Evolutionary conservation across 1,140 invertebrate species (phyloP).

Genomic region (Aphelenchoides fujianensis): DNA sequence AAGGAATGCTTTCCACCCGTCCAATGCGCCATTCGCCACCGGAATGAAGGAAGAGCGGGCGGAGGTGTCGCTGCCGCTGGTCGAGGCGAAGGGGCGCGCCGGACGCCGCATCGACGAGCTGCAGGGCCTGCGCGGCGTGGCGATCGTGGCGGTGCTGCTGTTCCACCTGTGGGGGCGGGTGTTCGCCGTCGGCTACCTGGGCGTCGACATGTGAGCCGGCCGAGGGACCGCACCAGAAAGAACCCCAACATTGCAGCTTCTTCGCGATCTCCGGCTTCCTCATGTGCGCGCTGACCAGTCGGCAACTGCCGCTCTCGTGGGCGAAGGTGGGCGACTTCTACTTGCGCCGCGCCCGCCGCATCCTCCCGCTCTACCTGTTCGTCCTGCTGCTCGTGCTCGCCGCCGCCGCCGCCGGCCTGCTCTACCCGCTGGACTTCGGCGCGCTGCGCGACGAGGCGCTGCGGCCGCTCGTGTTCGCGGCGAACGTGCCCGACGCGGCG

Average conservation of each 20-base stretch:
- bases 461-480: neutral
- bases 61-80: too few relatives aligned
- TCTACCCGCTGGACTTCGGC: neutral
- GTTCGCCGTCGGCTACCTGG: neutral
- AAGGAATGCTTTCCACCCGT: too few relatives aligned
- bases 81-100: too few relatives aligned
- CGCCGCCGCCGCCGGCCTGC: neutral
- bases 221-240: too few relatives aligned
- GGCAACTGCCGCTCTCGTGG: neutral
- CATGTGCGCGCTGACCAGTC: neutral
- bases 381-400: neutral
- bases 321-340: neutral
- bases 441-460: neutral
- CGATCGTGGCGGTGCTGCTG: slow-evolving; percentile 1
- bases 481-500: neutral
- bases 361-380: neutral
- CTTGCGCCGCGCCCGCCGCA: neutral
- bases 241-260: too few relatives aligned
- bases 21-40: too few relatives aligned
- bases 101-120: slow-evolving; percentile 8
- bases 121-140: neutral
- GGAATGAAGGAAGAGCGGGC: too few relatives aligned
- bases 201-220: slow-evolving; percentile 22
- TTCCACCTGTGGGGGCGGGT: slow-evolving; percentile 5
- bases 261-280: neutral